Conservation (phyloP, 30 jellyfish, hydroid and myxozoan genomes). For the Turritopsis dohrnii region DNA sequence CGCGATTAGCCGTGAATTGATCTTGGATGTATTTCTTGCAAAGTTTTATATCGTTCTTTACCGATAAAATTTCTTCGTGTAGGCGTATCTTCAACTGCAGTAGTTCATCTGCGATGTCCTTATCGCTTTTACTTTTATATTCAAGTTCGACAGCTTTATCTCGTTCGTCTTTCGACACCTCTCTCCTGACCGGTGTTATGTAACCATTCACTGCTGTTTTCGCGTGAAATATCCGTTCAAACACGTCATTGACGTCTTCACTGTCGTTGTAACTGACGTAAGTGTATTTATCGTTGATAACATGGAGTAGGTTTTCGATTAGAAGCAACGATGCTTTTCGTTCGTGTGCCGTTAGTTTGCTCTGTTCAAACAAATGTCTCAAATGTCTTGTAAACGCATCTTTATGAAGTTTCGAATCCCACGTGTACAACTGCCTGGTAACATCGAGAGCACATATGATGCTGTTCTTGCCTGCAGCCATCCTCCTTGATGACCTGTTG, state of each 20-base stretch:
- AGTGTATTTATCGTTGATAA: constrained; percentile 5
- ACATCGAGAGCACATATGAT: constrained; percentile 10
- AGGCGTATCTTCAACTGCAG: constrained; percentile 17
- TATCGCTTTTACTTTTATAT: neutral
- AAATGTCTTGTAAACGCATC: constrained; percentile 8
- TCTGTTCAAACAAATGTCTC: neutral
- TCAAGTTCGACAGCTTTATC: neutral
- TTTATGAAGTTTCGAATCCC: constrained; percentile 15
- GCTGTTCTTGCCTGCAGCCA: constrained; percentile 1
- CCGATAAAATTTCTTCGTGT: constrained; percentile 18
- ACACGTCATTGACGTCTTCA: neutral
- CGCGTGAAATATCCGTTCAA: constrained; percentile 1
- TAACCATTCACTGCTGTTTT: neutral
- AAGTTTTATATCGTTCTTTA: constrained; percentile 14
- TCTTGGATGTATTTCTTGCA: neutral
- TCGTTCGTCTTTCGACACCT: neutral
- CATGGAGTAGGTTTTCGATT: constrained; percentile 2
- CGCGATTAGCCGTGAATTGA: neutral
- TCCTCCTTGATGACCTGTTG: neutral
- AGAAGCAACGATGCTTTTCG: neutral
- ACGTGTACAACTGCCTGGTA: constrained; percentile 2
- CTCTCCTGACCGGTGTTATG: neutral
- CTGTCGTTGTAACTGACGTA: neutral
- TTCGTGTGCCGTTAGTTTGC: neutral
- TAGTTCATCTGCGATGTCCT: constrained; percentile 18